Conservation (phyloP, 2,113 vertebrate species). For the Peucedramus taeniatus region DNA sequence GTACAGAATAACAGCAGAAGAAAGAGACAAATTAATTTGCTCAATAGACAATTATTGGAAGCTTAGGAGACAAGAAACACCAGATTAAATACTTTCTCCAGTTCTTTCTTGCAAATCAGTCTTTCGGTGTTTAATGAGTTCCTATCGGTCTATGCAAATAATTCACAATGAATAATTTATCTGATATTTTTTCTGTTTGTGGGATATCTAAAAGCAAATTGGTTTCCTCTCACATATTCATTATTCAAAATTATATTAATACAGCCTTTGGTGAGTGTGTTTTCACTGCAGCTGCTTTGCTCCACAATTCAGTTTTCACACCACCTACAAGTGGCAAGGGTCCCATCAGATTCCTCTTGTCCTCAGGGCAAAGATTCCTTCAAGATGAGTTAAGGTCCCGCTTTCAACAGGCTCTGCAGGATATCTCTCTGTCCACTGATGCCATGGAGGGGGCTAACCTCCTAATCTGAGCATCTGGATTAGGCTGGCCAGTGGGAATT, state of each 20-base stretch:
- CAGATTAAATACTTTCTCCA: background rate
- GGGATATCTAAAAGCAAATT: slow-evolving; percentile 18
- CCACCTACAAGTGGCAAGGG: background rate
- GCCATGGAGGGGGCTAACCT: background rate
- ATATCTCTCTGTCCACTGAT: background rate
- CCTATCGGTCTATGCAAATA: slow-evolving; percentile 27
- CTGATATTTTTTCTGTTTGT: slow-evolving; percentile 43
- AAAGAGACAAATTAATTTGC: background rate
- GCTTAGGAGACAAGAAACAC: background rate
- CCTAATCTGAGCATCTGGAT: background rate
- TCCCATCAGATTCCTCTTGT: background rate
- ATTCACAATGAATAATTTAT: slow-evolving; percentile 52
- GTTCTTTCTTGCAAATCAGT: background rate
- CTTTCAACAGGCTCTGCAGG: background rate
- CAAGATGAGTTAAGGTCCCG: background rate
- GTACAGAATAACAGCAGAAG: background rate
- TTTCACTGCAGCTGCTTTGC: background rate
- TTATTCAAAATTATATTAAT: slow-evolving; percentile 20
- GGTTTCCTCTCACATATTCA: slow-evolving; percentile 3
- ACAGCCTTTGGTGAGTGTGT: background rate
- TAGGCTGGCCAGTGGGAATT: background rate
- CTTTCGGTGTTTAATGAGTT: background rate
- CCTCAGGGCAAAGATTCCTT: background rate
- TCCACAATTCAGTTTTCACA: background rate
- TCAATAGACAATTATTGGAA: background rate